These are phyloP conservation scores for Crossocerus cetratus DNA, from an alignment of 2,888 invertebrate species.

Conservation along the genomic window DNA sequence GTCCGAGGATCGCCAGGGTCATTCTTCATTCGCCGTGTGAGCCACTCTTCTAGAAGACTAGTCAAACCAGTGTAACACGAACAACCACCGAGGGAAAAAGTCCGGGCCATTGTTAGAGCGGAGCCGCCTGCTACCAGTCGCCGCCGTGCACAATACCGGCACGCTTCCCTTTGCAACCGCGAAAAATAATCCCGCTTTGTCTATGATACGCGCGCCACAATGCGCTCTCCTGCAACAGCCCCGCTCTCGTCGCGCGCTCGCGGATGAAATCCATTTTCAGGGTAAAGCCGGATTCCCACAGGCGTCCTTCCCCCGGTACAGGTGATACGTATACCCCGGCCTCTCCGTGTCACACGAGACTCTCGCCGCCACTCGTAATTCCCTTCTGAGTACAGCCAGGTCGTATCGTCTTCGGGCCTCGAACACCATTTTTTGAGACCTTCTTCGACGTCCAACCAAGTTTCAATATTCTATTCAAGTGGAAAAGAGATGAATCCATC, in stretches of 20 bases:
- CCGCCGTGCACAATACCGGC: constrained; percentile 59
- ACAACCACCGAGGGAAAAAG: constrained; percentile 59
- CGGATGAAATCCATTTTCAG: constrained; percentile 48
- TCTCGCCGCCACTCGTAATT: background rate
- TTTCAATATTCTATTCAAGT: no score
- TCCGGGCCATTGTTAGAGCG: constrained; percentile 63
- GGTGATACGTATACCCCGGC: constrained; percentile 18
- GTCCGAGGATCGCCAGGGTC: constrained; percentile 24
- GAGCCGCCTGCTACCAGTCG: constrained; percentile 58
- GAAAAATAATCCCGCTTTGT: constrained; percentile 73
- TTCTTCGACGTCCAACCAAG: background rate
- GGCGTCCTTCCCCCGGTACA: constrained; percentile 13
- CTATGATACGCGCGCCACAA: constrained; percentile 60
- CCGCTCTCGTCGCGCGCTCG: constrained; percentile 30
- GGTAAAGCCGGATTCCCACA: constrained; percentile 38
- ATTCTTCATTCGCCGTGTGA: constrained; percentile 41
- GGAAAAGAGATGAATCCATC: no score
- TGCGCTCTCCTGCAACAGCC: constrained; percentile 42
- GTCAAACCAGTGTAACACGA: constrained; percentile 72
- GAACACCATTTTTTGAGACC: background rate
- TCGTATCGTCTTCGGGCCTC: background rate
- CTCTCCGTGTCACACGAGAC: background rate
- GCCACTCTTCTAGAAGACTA: constrained; percentile 61
- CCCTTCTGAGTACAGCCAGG: background rate
- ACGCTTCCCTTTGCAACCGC: constrained; percentile 68